Percentiles rank a stretch among this genome's conserved stretches.
Evolutionary conservation across 2,113 vertebrate genomes (phyloP).

Genomic region (Baryphthengus martii): DNA sequence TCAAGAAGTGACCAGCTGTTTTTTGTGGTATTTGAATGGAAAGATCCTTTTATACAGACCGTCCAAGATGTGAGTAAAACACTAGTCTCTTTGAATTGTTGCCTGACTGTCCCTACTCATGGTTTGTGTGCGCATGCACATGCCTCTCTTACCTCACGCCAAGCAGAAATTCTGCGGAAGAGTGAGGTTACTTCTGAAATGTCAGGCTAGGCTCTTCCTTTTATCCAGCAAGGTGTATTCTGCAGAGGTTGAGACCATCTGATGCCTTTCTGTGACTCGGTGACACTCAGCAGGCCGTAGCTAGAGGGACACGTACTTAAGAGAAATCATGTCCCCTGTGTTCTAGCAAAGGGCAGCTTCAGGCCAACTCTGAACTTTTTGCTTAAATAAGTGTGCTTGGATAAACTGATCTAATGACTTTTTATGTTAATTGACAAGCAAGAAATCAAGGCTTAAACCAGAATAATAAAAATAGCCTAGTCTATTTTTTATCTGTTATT

Average conservation of each 20-base stretch:
- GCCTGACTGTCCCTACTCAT: rapidly evolving
- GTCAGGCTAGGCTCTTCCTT: background rate
- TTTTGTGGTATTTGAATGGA: slow-evolving; percentile 96
- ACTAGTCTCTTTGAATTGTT: background rate
- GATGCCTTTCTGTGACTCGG: background rate
- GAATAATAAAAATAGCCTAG: background rate
- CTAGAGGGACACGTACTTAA: rapidly evolving
- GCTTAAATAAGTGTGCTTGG: background rate
- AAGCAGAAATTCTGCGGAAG: background rate
- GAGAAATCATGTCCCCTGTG: background rate
- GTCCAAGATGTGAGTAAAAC: slow-evolving; percentile 85
- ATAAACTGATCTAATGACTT: background rate
- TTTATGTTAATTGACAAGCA: background rate
- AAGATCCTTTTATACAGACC: slow-evolving; percentile 93
- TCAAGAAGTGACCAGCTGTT: slow-evolving; percentile 84
- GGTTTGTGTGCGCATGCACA: background rate
- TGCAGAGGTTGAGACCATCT: background rate
- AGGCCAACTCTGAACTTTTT: background rate
- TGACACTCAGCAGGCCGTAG: background rate
- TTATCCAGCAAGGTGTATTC: background rate
- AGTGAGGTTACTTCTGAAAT: background rate
- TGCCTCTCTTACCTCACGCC: background rate
- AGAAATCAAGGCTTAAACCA: background rate
- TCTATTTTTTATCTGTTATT: background rate
- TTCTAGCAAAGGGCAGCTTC: background rate